Evolutionary conservation across 2,797 vertebrate genomes (phyloP), one percentile per base, ranked within the genome.

Genomic region (Spondyliosoma cantharus): DNA sequence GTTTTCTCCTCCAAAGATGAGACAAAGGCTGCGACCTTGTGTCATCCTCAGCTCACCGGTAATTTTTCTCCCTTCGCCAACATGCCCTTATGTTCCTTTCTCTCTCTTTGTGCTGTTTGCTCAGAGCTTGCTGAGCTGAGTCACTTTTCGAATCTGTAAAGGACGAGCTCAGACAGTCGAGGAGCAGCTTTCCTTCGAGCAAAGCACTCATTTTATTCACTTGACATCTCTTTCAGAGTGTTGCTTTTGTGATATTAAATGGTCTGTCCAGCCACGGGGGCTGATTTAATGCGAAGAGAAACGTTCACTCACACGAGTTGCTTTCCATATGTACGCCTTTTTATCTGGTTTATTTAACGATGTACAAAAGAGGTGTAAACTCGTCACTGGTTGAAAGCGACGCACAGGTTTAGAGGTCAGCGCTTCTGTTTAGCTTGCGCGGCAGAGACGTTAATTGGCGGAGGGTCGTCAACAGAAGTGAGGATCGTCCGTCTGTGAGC

Each of bases 1-100:
- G 0, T 48, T 52, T 75, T 49, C 29, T 37, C 32, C 37, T 63
- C 11, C 48, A 73, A 72, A 67, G 52, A 72, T 25, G 63, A 68
- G 42, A 65, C 22, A 25, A 73, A 63, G 27, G 46, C 62, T 75
- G 25, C 22, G 14, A 71, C 61, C 73, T 74, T 76, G 32, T 69
- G 70, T 73, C 15, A 59, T 49, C 32, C 29, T 49, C 52, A 37
- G 68, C 49, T 70, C 29, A 32, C 24, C 27, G 4, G 54, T 56
- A 3, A 42, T 67, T 71, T 74, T 27, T 68, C 46, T 68, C 59
- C 50, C 32, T 63, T 74, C 61, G 25, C 22, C 11, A 52, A 3
- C 3, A 5, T 54, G 52, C 13, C 1, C 19, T 37, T 11, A n/a
- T 56, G 50, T 5, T 37, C 37, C 14, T 46, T 75, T 58, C 43